Percentiles rank a stretch among this genome's conserved stretches.
Conservation (phyloP, 2,888 invertebrate genomes). For the Pemphredon lugubris region DNA sequence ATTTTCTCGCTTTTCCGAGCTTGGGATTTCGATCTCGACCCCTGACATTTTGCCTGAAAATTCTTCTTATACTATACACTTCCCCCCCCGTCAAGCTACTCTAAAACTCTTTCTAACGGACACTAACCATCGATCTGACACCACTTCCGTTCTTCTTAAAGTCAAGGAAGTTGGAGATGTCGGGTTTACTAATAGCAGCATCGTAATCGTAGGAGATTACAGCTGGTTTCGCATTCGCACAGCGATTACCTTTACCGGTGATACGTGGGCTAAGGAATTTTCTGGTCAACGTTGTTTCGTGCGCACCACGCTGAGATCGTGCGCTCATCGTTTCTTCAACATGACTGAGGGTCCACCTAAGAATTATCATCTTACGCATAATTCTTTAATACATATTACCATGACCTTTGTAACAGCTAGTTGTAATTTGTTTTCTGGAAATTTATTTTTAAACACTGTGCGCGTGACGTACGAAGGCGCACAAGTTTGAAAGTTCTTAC, state of each 20-base stretch:
- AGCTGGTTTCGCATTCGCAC: slow-evolving; percentile 4
- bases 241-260: slow-evolving; percentile 6
- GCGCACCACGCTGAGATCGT: slow-evolving; percentile 31
- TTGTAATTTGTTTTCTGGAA: too few relatives aligned
- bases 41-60: slow-evolving; percentile 41
- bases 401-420: too few relatives aligned
- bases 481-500: too few relatives aligned
- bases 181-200: slow-evolving; percentile 61
- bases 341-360: slow-evolving; percentile 52
- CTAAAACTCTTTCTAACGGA: too few relatives aligned
- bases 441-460: too few relatives aligned
- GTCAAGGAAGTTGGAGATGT: slow-evolving; percentile 51
- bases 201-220: slow-evolving; percentile 61
- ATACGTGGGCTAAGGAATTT: slow-evolving; percentile 10
- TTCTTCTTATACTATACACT: too few relatives aligned
- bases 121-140: slow-evolving; percentile 25
- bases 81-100: too few relatives aligned
- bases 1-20: background rate
- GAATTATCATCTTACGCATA: background rate
- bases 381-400: background rate
- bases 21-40: slow-evolving; percentile 7
- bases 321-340: slow-evolving; percentile 62
- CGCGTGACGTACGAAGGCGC: too few relatives aligned
- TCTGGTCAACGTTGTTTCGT: slow-evolving; percentile 37
- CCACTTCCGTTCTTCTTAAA: slow-evolving; percentile 4